Percentiles rank a stretch among this genome's conserved stretches.
Conservation (phyloP, 2,797 vertebrate genomes). For the Mastacembelus armatus region DNA sequence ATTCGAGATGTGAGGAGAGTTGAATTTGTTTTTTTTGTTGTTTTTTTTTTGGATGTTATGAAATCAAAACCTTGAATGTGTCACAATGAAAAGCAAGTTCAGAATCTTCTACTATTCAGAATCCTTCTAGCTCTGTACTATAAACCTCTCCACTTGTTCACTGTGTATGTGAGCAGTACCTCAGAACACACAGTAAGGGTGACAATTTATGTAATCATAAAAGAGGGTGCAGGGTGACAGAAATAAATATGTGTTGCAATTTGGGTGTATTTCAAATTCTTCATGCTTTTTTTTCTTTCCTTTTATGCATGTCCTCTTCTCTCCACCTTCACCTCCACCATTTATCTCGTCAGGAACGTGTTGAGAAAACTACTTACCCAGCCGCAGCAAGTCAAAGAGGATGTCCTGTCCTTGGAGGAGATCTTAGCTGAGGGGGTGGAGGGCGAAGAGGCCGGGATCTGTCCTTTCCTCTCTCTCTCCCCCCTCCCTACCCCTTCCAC, state of each 20-base stretch:
- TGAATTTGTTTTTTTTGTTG: constrained; percentile 18
- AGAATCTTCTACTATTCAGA: constrained; percentile 20
- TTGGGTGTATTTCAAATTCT: constrained; percentile 18
- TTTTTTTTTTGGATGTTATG: constrained; percentile 10
- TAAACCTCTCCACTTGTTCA: constrained; percentile 73
- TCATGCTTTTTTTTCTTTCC: constrained; percentile 6
- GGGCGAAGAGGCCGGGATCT: constrained; percentile 76
- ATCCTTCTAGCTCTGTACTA: constrained; percentile 55
- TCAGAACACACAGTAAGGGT: constrained; percentile 66
- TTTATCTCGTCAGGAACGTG: constrained; percentile 88
- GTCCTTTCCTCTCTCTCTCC: constrained; percentile 74
- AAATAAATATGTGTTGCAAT: constrained; percentile 22
- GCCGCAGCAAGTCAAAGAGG: constrained; percentile 92
- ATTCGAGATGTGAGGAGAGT: constrained; percentile 9
- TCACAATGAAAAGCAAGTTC: neutral
- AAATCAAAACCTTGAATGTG: constrained; percentile 4
- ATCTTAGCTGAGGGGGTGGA: constrained; percentile 96
- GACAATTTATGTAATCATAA: constrained; percentile 68
- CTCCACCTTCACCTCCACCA: constrained; percentile 20
- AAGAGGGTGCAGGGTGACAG: constrained; percentile 37
- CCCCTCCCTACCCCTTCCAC: constrained; percentile 72
- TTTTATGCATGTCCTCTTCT: neutral
- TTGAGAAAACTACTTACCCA: constrained; percentile 95
- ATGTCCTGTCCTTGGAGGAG: constrained; percentile 97
- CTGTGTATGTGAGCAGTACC: constrained; percentile 67